A percentile compares a stretch with the other conserved stretches of the same genome.
Conservation (phyloP, 2,797 vertebrate genomes). For the Centroberyx gerrardi region DNA sequence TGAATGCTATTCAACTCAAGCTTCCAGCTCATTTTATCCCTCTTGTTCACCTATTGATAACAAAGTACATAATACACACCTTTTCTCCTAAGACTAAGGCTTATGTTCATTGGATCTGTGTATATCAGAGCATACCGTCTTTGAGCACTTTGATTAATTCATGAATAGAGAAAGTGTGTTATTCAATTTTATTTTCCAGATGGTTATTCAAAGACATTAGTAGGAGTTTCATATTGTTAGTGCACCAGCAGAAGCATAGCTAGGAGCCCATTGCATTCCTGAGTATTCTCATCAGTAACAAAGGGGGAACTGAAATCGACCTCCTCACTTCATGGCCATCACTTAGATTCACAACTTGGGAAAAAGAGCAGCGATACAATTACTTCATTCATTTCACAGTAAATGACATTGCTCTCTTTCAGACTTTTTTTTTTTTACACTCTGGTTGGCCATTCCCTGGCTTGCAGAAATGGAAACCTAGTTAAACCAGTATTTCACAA, state of each 20-base stretch:
- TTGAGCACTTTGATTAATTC: constrained; percentile 48
- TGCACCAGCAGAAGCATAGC: constrained; percentile 40
- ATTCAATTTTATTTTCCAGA: constrained; percentile 61
- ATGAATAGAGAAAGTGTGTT: constrained; percentile 60
- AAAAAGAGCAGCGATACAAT: constrained; percentile 70
- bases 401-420: constrained; percentile 64
- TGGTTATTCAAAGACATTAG: constrained; percentile 64
- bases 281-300: constrained; percentile 48
- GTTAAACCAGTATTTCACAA: constrained; percentile 58
- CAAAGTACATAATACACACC: constrained; percentile 70
- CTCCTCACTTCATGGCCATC: constrained; percentile 68
- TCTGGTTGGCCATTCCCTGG: constrained; percentile 57
- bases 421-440: constrained; percentile 46
- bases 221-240: constrained; percentile 61
- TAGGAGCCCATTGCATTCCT: constrained; percentile 47
- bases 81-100: constrained; percentile 65
- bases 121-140: constrained; percentile 54
- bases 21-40: constrained; percentile 78
- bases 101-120: constrained; percentile 69
- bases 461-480: constrained; percentile 54
- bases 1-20: constrained; percentile 79
- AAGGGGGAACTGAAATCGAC: constrained; percentile 61
- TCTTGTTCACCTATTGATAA: constrained; percentile 80
- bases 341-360: constrained; percentile 62
- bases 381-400: constrained; percentile 69